Base-by-base conservation (phyloP, 2,113 vertebrate species). In the Vireo altiloquus region DNA sequence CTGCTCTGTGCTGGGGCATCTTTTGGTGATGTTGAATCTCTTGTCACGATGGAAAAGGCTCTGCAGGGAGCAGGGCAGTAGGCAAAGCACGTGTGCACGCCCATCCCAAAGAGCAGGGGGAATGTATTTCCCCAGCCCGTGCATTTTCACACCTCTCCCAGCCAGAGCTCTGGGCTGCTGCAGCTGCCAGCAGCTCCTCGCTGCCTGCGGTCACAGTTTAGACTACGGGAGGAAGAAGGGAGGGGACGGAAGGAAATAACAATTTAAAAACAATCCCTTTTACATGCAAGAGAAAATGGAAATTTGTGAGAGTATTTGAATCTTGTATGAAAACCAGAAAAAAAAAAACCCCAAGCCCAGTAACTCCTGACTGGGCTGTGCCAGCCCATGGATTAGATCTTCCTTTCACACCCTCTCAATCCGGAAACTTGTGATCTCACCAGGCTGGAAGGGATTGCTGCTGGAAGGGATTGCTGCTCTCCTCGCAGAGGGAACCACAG, bases 331-430 rank as follows among this genome's bases (percentile, higher is more conserved):
- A 80, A 87, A 85, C 1, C 40, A 93, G 56, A 35, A 92, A 39
- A 60, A 40, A 40, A 40, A 42, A 57, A 9, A 0, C 28, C 27
- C 50, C 54, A 53, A 93, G 7, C 21, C 18, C 4, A 6, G 44
- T 60, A 82, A 84, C 25, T 74, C 76, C 52, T 10, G 52, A 5
- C 27, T 24, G 2, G 2, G 59, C 44, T 47, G 47, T 83, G 85
- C 91, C 91, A 95, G 59, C 54, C 59, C 27, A 3, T 54, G 87
- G 82, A 96, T 96, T 95, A 94, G 65, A 89, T 86, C 82, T 96
- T 97, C 90, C 94, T 66, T 95, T 96, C 93, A 94, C 93, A 96
- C 87, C 83, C 93, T 95, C 75, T 60, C 77, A 42, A 18, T 60
- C 76, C 16, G 42, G 95, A 96, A 96, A 90, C 9, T 42, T 81